Conservation (phyloP, 2,113 vertebrate species). For the Puntigrus tetrazona region DNA sequence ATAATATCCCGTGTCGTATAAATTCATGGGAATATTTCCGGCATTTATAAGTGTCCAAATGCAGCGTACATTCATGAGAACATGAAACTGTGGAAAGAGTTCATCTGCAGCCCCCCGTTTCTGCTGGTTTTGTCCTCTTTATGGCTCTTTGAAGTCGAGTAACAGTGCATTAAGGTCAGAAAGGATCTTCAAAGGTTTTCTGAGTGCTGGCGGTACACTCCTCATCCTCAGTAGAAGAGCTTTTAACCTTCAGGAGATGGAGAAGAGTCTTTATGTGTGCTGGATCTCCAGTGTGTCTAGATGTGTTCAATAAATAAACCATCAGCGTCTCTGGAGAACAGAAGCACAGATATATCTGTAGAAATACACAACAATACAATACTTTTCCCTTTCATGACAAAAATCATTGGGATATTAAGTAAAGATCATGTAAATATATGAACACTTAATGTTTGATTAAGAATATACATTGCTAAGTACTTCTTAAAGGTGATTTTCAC, state of each 20-base stretch:
- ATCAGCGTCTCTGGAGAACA: no score
- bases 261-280: background rate
- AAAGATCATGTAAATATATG: no score
- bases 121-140: constrained; percentile 56
- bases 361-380: no score
- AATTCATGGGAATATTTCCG: background rate
- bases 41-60: background rate
- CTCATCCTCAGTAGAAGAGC: background rate
- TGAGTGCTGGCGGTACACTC: constrained; percentile 61
- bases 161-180: constrained; percentile 74
- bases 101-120: background rate
- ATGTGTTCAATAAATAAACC: background rate
- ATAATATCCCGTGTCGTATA: background rate
- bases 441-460: no score
- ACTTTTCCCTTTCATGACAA: no score
- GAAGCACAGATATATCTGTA: no score
- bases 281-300: background rate
- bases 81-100: background rate
- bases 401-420: no score
- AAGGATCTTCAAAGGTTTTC: constrained; percentile 67
- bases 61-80: background rate
- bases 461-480: no score
- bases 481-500: no score
- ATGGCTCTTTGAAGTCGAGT: constrained; percentile 74
- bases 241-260: constrained; percentile 48